Base-by-base conservation (phyloP, 2,113 vertebrate species). In the Galeopterus variegatus region DNA sequence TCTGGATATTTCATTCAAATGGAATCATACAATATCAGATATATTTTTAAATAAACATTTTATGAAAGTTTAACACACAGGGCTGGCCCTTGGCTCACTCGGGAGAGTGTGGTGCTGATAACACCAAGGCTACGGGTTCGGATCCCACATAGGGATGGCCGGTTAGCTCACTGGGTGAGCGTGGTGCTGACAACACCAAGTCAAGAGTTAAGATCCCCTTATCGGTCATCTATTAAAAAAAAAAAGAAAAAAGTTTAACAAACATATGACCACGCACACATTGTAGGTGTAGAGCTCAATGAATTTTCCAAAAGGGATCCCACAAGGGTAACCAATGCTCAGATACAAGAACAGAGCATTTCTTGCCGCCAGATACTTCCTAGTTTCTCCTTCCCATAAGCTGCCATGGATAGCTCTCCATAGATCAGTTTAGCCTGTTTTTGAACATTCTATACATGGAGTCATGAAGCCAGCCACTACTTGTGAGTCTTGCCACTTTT, bases 241-340 rank as follows among this genome's bases (percentile, higher is more conserved):
- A 41, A 41, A 41, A 41, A 41, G 41, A 3, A 41, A 41, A 41
- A 41, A 41, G 41, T 41, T 41, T 41, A 41, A 41, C 41, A 41
- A 3, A 41, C 41, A 41, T 41, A 41, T 41, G 41, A 41, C 4
- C 41, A 41, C 41, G 4, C 41, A 41, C 18, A 28, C 18, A 8
- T n/a, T 3, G 2, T 56, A 8, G 3, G 1, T 2, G 0, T 3
- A 18, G 73, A 73, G 21, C 28, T 54, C 18, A 17, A 60, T 26
- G 23, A n/a, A 6, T 48, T 64, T 72, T 70, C 75, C 75, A 58
- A 72, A 88, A 45, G 56, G 45, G 69, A 17, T 1, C 19, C 48
- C 2, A 4, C 23, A 17, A 17, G 31, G 9, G 45, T n/a, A 58
- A 86, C 17, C 28, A 33, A 50, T 56, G 65, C 50, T 65, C 10